Evolutionary conservation across 2,797 vertebrate species (phyloP).

Genomic region (Pangasius larnaudii): DNA sequence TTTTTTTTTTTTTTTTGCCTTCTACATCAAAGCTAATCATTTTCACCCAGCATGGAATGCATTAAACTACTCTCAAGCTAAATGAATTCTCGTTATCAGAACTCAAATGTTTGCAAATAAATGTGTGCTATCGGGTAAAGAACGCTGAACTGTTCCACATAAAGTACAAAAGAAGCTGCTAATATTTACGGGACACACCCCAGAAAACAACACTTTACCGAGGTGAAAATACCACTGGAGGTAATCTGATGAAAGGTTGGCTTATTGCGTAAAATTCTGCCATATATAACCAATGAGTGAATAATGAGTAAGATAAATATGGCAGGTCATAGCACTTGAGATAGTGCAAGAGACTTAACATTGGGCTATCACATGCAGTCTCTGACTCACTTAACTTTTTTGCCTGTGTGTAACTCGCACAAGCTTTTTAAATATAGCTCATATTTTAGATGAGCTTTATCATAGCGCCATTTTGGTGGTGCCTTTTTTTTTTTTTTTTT

Average conservation of each 20-base stretch:
- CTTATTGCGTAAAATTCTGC: constrained; percentile 11
- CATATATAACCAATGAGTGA: constrained; percentile 9
- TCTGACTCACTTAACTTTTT: neutral
- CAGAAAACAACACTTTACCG: constrained; percentile 14
- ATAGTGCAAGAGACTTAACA: constrained; percentile 3
- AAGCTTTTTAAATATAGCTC: neutral
- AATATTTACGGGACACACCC: constrained; percentile 69
- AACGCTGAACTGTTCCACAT: neutral
- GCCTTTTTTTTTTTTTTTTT: neutral
- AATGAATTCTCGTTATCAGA: neutral
- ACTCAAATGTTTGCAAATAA: neutral
- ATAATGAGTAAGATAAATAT: constrained; percentile 35
- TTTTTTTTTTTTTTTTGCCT: neutral
- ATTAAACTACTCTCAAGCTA: no score
- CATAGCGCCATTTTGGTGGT: no score
- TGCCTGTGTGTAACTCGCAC: neutral
- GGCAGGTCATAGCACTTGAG: constrained; percentile 6
- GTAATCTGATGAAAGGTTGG: constrained; percentile 16
- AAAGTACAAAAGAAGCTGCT: constrained; percentile 50
- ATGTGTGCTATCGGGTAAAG: neutral
- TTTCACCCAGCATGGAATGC: neutral
- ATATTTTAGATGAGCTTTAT: neutral
- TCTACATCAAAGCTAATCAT: constrained; percentile 3
- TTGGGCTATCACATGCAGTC: neutral
- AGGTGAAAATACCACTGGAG: neutral